phyloP scores from a whole-genome alignment of 2,888 invertebrate genomes.

The Cremastinae sp. region DNA sequence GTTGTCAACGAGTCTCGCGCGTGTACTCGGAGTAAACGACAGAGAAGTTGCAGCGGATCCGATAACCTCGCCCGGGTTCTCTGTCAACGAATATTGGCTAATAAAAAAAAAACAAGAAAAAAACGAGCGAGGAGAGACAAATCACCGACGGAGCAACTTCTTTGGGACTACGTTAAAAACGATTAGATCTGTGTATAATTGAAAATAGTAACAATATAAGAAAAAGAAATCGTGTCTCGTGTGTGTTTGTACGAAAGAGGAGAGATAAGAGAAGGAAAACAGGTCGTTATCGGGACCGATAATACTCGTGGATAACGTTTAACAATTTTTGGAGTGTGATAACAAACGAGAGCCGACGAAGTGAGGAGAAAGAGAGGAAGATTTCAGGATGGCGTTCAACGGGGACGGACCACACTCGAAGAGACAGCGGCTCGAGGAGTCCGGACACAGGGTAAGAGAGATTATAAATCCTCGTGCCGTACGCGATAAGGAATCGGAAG shows the following conservation, averaged over 20 bases:
- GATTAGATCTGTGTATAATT: constrained; percentile 19
- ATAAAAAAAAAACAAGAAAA: constrained; percentile 1
- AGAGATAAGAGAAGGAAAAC: constrained; percentile 26
- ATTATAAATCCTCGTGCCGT: not conserved
- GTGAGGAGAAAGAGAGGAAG: constrained; percentile 22
- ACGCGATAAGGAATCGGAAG: too few relatives aligned
- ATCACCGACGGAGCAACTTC: not conserved
- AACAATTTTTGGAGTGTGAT: constrained; percentile 21
- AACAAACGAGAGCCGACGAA: constrained; percentile 8
- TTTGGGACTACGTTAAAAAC: constrained; percentile 17
- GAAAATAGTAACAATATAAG: constrained; percentile 24
- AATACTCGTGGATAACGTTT: constrained; percentile 4
- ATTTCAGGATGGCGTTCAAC: constrained; percentile 80
- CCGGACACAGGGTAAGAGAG: constrained; percentile 77
- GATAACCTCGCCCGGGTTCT: not conserved
- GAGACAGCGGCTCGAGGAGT: constrained; percentile 79
- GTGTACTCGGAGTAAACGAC: constrained; percentile 30
- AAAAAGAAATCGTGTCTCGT: constrained; percentile 54
- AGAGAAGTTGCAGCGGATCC: not conserved
- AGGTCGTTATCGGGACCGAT: constrained; percentile 16
- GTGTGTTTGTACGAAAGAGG: constrained; percentile 34
- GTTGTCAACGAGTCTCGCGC: constrained; percentile 17
- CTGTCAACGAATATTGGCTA: not conserved
- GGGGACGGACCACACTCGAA: constrained; percentile 81
- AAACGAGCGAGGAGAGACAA: constrained; percentile 3